These are phyloP conservation scores for Emydocephalus ijimae DNA, from an alignment of 2,113 vertebrate genomes.

Conservation along the genomic window DNA sequence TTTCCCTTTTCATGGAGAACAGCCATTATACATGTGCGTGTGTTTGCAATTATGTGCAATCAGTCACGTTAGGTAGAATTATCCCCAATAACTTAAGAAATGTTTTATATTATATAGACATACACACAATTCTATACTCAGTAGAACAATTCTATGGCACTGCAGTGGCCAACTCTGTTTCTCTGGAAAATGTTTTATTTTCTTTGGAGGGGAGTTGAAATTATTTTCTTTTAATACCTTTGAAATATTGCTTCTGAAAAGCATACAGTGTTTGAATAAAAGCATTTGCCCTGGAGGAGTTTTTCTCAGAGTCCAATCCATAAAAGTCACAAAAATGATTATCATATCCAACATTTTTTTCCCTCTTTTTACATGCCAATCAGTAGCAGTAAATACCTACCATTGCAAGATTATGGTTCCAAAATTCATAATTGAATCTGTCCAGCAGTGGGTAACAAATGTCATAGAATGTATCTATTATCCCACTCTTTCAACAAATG, in stretches of 20 bases:
- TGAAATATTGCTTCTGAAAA: constrained; percentile 62
- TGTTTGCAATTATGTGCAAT: constrained; percentile 75
- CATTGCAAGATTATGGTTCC: constrained; percentile 58
- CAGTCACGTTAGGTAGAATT: constrained; percentile 63
- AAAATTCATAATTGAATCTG: constrained; percentile 51
- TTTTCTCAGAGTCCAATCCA: constrained; percentile 57
- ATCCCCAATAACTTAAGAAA: neutral
- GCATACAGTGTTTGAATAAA: constrained; percentile 54
- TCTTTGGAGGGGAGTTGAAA: neutral
- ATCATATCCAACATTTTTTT: constrained; percentile 55
- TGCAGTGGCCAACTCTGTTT: neutral
- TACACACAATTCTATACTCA: neutral
- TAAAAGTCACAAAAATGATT: constrained; percentile 61
- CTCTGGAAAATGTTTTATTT: constrained; percentile 25
- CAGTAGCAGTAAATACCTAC: constrained; percentile 65
- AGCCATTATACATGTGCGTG: constrained; percentile 52
- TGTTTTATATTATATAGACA: no score
- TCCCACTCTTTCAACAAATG: constrained; percentile 31
- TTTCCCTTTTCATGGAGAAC: constrained; percentile 72
- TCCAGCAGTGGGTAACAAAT: constrained; percentile 55
- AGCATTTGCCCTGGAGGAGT: constrained; percentile 60
- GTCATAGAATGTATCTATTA: constrained; percentile 41
- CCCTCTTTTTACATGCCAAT: constrained; percentile 48
- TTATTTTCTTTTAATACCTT: constrained; percentile 42
- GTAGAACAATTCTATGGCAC: neutral